A percentile compares a stretch with the other conserved stretches of the same genome.
phyloP scores from a whole-genome alignment of 2,113 vertebrate species.

The Nothoprocta perdicaria region DNA sequence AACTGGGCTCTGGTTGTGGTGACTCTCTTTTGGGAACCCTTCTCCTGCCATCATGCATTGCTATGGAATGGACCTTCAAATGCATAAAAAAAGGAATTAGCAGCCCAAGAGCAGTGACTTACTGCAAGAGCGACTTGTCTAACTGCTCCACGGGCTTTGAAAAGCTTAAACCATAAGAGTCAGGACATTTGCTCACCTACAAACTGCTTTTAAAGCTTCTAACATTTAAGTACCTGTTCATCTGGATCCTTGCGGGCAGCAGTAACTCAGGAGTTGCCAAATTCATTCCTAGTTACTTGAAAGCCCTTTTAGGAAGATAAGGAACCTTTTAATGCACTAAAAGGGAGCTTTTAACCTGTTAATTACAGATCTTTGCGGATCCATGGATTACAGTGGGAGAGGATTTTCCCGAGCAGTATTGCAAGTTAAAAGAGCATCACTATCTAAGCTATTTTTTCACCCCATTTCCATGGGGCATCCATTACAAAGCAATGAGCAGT shows the following conservation, averaged over 20 bases:
- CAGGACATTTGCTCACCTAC: neutral
- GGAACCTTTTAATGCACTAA: neutral
- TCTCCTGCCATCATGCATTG: neutral
- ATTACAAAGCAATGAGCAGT: constrained; percentile 16
- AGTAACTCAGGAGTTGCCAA: neutral
- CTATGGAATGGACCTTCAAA: neutral
- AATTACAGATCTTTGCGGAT: neutral
- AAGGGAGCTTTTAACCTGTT: neutral
- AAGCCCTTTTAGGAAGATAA: constrained; percentile 2
- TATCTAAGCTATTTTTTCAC: neutral
- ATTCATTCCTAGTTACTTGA: constrained; percentile 9
- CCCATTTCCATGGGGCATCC: neutral
- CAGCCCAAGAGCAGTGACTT: neutral
- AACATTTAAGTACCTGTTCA: neutral
- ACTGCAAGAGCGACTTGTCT: neutral
- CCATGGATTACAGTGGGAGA: neutral
- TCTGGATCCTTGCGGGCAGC: neutral
- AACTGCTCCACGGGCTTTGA: neutral
- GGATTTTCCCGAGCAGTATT: neutral
- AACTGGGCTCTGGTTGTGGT: neutral
- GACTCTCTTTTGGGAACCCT: neutral
- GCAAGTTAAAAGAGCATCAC: neutral
- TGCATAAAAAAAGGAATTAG: neutral
- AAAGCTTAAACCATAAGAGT: neutral
- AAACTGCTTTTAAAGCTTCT: neutral